Evolutionary conservation across 2,113 vertebrate species (phyloP).

Genomic region (Merops nubicus): DNA sequence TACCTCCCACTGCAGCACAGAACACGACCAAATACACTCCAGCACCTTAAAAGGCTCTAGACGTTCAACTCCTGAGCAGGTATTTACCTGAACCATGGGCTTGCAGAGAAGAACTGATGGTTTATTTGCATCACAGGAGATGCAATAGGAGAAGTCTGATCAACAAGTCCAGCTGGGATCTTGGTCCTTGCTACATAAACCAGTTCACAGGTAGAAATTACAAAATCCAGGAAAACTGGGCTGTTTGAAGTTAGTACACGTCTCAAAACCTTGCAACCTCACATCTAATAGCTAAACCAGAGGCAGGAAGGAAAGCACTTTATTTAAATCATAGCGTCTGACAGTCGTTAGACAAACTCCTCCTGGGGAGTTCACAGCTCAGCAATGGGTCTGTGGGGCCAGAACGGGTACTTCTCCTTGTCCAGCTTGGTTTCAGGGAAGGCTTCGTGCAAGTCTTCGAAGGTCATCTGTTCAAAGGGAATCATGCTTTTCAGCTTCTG

Average conservation of each 20-base stretch:
- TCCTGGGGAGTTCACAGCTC: conserved; percentile 80
- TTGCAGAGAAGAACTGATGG: accelerated
- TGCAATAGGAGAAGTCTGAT: not conserved
- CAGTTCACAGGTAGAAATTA: not conserved
- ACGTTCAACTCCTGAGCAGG: accelerated
- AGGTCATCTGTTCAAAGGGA: conserved; percentile 95
- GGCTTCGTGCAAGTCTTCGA: conserved; percentile 82
- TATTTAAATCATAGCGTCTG: conserved; percentile 40
- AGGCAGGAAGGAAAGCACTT: conserved; percentile 9
- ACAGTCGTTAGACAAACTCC: not conserved
- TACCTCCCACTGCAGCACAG: not conserved
- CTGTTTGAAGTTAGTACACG: accelerated
- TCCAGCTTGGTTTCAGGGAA: conserved; percentile 92
- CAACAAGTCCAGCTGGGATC: not conserved
- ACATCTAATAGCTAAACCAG: not conserved
- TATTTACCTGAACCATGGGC: accelerated
- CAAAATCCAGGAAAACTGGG: not conserved
- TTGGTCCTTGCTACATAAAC: not conserved
- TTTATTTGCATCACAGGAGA: not conserved
- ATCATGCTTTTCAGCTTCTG: conserved; percentile 87
- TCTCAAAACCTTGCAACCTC: not conserved
- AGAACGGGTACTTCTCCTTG: conserved; percentile 88
- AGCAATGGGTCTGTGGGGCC: conserved; percentile 89
- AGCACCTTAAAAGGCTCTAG: not conserved
- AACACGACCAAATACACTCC: not conserved